A percentile compares a stretch with the other conserved stretches of the same genome.
phyloP scores from a whole-genome alignment of 2,888 invertebrate species.

The Cephus spinipes region DNA sequence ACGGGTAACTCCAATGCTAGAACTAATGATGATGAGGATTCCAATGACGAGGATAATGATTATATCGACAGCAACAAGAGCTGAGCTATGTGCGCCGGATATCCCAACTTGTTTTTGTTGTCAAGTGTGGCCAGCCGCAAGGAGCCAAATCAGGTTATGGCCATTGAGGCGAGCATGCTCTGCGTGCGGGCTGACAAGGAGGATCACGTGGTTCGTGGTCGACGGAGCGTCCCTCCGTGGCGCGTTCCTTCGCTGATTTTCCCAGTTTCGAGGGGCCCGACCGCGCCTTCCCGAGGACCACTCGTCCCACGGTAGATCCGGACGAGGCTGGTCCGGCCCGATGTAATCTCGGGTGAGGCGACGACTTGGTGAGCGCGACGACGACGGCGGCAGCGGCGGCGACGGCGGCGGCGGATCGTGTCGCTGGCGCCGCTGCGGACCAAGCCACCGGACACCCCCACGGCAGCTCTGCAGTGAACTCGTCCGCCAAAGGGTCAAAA shows the following conservation, averaged over 20 bases:
- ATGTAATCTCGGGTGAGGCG: background rate
- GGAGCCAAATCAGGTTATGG: conserved; percentile 48
- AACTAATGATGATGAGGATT: background rate
- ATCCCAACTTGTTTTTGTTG: conserved; percentile 7
- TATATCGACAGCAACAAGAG: background rate
- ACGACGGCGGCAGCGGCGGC: conserved; percentile 13
- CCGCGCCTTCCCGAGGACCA: conserved; percentile 23
- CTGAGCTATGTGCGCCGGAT: background rate
- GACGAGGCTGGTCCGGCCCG: background rate
- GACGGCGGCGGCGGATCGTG: conserved; percentile 17
- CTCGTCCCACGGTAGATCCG: conserved; percentile 26
- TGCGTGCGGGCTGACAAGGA: conserved; percentile 43
- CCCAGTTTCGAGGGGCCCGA: conserved; percentile 23
- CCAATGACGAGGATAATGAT: background rate
- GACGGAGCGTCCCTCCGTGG: conserved; percentile 16
- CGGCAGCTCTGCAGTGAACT: conserved; percentile 60
- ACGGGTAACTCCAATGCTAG: background rate
- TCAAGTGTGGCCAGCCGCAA: conserved; percentile 3
- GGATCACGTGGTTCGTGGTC: conserved; percentile 53
- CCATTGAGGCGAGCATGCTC: conserved; percentile 43
- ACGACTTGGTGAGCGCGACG: conserved; percentile 1
- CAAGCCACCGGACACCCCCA: conserved; percentile 54
- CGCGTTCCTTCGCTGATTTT: conserved; percentile 17
- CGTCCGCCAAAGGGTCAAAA: conserved; percentile 63
- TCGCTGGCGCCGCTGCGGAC: conserved; percentile 24